phyloP scores from a whole-genome alignment of 2,797 vertebrate species.

The Morelia viridis region DNA sequence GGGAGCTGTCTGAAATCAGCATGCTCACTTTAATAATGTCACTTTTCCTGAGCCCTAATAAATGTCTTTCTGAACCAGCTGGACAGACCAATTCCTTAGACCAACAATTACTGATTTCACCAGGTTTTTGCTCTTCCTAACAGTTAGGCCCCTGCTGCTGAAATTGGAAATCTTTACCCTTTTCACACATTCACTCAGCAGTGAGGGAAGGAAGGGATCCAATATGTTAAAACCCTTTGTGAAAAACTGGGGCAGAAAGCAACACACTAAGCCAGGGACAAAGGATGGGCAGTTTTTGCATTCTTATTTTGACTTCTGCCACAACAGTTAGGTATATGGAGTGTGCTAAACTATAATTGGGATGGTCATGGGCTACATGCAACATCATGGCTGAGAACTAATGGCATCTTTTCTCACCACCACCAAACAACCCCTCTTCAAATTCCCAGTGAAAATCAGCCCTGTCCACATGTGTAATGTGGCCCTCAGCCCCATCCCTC shows the following conservation, averaged over 20 bases:
- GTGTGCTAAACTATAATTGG: background rate
- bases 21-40: conserved; percentile 41
- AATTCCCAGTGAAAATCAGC: background rate
- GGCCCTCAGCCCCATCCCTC: background rate
- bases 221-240: conserved; percentile 8
- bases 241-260: background rate
- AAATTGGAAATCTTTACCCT: background rate
- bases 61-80: conserved; percentile 57
- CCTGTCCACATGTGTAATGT: background rate
- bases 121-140: background rate
- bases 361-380: background rate
- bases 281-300: background rate
- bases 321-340: background rate
- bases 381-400: background rate
- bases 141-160: background rate
- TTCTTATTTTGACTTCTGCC: background rate
- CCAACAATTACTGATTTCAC: conserved; percentile 9
- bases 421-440: background rate
- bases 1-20: conserved; percentile 54
- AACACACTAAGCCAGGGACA: background rate
- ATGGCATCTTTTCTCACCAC: background rate
- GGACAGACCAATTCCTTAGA: conserved; percentile 43
- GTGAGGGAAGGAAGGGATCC: background rate
- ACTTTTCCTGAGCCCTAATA: conserved; percentile 45
- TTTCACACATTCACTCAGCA: conserved; percentile 7